Percentiles rank a stretch among this genome's conserved stretches.
Evolutionary conservation across 2,797 vertebrate species (phyloP).

Genomic region (Alfaro cultratus): DNA sequence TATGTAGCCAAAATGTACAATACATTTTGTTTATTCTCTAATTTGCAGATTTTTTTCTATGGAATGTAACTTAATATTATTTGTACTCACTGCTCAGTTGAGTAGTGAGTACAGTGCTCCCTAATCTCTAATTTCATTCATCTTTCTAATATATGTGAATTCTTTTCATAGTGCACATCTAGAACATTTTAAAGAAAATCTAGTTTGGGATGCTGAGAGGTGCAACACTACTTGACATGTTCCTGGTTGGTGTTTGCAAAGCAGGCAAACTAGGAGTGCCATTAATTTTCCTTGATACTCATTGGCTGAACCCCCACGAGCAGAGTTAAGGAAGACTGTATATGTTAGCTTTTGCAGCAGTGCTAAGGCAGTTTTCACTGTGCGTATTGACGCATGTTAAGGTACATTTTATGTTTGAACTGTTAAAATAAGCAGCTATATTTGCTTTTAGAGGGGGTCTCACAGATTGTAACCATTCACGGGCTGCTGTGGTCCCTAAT

Average conservation of each 20-base stretch:
- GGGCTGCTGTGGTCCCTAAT: background rate
- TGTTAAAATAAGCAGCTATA: background rate
- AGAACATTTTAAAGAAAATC: background rate
- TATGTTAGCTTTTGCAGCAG: too few species aligned
- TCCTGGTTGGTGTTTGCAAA: background rate
- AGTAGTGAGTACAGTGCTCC: too few species aligned
- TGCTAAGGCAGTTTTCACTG: background rate
- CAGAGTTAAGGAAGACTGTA: too few species aligned
- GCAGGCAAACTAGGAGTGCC: too few species aligned
- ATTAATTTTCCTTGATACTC: background rate
- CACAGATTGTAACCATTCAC: background rate
- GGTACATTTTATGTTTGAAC: background rate
- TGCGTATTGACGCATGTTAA: background rate
- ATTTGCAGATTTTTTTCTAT: background rate
- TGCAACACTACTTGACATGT: background rate
- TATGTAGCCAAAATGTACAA: background rate
- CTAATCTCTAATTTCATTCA: too few species aligned
- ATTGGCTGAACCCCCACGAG: background rate
- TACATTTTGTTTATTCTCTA: background rate
- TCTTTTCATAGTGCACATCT: background rate
- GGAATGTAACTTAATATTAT: background rate
- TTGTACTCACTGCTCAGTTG: background rate
- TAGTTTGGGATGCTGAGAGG: background rate
- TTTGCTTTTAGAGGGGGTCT: background rate
- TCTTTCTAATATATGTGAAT: background rate